A percentile compares a stretch with the other conserved stretches of the same genome.
Conservation (phyloP, 2,113 vertebrate species). For the Caretta caretta region DNA sequence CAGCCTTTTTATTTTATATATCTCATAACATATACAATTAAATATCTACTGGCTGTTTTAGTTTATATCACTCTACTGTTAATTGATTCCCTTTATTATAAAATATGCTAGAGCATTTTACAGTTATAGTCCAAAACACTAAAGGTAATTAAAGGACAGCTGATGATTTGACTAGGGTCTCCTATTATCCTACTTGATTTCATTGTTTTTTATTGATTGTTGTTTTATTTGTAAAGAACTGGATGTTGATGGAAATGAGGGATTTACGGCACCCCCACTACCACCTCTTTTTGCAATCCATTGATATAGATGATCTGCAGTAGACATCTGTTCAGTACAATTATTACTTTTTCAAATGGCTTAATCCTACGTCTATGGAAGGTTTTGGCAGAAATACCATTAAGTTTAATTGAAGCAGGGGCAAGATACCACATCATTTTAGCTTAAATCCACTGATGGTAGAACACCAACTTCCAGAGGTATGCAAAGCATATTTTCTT, state of each 20-base stretch:
- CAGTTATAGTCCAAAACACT: neutral
- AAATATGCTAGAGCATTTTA: neutral
- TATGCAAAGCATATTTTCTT: neutral
- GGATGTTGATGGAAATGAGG: neutral
- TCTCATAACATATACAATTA: neutral
- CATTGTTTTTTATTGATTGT: neutral
- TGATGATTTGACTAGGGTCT: neutral
- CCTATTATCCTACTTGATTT: neutral
- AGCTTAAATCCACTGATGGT: neutral
- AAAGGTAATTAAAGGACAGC: neutral
- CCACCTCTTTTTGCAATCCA: neutral
- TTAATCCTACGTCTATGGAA: neutral
- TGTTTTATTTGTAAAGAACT: neutral
- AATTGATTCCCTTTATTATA: neutral
- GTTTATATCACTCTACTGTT: neutral
- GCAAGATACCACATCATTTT: neutral
- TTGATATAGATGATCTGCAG: neutral
- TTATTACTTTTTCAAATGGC: neutral
- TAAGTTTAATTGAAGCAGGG: neutral
- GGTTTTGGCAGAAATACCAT: neutral
- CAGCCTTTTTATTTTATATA: neutral
- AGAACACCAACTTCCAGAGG: neutral
- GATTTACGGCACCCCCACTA: accelerated
- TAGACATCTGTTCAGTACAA: neutral
- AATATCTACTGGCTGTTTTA: neutral